phyloP scores from a whole-genome alignment of 2,113 vertebrate genomes.

The Solea solea region DNA sequence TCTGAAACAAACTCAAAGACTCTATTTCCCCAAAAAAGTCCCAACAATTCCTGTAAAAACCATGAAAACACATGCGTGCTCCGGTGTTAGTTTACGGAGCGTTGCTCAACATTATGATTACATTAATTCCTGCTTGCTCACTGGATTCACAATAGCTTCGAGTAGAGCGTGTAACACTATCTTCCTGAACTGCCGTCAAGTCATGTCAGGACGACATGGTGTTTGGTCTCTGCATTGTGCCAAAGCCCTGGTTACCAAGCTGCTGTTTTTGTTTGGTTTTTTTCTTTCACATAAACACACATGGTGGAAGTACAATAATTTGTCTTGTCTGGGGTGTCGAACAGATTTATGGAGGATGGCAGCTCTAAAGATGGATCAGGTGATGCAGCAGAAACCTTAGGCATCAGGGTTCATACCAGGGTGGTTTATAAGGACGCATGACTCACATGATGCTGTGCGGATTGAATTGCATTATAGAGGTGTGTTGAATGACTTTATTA shows the following conservation, averaged over 20 bases:
- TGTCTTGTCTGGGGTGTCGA: conserved; percentile 48
- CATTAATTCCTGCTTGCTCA: conserved; percentile 29
- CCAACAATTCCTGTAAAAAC: not conserved
- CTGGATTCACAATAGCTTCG: conserved; percentile 14
- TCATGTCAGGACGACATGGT: conserved; percentile 56
- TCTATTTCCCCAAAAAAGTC: not conserved
- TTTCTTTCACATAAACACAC: conserved; percentile 10
- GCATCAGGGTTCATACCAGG: conserved; percentile 40
- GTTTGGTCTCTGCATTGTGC: conserved; percentile 35
- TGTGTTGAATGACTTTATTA: not conserved
- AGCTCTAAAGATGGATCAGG: conserved; percentile 50
- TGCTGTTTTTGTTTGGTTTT: conserved; percentile 1
- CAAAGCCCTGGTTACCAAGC: conserved; percentile 46
- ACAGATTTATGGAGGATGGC: conserved; percentile 65
- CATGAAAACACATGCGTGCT: not conserved
- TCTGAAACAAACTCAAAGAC: not conserved
- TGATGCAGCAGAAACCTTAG: conserved; percentile 52
- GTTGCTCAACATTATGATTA: conserved; percentile 30
- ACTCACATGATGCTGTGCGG: conserved; percentile 28
- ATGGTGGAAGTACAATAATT: conserved; percentile 33
- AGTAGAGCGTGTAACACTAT: conserved; percentile 49
- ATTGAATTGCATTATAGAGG: not conserved
- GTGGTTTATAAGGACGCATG: conserved; percentile 36
- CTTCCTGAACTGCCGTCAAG: conserved; percentile 37
- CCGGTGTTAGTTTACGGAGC: not conserved